These are phyloP conservation scores for Criorhina ranunculi DNA, from an alignment of 2,888 invertebrate genomes.

Conservation along the genomic window DNA sequence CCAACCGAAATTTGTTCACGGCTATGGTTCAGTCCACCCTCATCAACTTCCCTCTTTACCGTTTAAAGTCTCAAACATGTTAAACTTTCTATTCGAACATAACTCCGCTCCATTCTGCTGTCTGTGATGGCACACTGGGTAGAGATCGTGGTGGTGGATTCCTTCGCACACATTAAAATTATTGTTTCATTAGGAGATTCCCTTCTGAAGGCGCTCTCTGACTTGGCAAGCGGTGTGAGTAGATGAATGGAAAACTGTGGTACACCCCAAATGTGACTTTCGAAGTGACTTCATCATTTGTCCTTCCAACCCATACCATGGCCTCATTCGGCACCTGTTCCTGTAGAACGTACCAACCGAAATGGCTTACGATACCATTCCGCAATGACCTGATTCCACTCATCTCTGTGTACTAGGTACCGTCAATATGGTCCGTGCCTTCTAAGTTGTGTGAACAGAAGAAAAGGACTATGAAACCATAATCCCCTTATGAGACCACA, in stretches of 20 bases:
- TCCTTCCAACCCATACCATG: background rate
- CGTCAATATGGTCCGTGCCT: conserved; percentile 29
- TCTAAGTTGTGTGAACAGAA: conserved; percentile 45
- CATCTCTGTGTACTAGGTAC: conserved; percentile 15
- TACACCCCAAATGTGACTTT: conserved; percentile 56
- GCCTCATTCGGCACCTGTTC: conserved; percentile 51
- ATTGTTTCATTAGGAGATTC: conserved; percentile 56
- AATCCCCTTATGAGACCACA: conserved; percentile 72
- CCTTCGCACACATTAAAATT: conserved; percentile 45
- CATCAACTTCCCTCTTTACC: conserved; percentile 14
- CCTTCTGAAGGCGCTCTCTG: conserved; percentile 24
- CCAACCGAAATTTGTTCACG: conserved; percentile 1
- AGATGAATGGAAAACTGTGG: conserved; percentile 40
- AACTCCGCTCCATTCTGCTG: background rate
- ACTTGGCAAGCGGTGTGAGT: background rate
- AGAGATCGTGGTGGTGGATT: background rate
- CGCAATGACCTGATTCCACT: conserved; percentile 46
- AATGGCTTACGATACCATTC: conserved; percentile 24
- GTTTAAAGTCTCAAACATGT: conserved; percentile 18
- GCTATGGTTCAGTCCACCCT: conserved; percentile 30
- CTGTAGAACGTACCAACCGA: conserved; percentile 11
- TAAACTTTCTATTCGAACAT: conserved; percentile 22
- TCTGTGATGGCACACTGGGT: background rate
- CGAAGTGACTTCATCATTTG: conserved; percentile 64
- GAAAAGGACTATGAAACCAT: conserved; percentile 61